Percentiles rank a stretch among this genome's conserved stretches.
Conservation (phyloP, 2,797 vertebrate genomes). For the Eulemur albifrons region DNA sequence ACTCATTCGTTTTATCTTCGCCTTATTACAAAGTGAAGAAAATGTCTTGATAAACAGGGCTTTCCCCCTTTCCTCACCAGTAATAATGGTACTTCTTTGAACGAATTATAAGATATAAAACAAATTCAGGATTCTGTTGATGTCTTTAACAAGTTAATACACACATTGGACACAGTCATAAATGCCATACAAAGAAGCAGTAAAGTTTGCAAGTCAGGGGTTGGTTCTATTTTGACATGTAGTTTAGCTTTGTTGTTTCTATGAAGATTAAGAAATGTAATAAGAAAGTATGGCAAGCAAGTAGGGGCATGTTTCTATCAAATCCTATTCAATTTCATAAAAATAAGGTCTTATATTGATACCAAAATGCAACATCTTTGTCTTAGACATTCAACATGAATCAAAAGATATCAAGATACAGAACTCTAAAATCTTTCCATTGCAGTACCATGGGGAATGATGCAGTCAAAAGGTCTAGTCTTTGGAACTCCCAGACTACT, state of each 20-base stretch:
- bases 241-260: not conserved
- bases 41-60: not conserved
- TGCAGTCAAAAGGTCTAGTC: not conserved
- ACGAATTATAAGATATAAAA: not conserved
- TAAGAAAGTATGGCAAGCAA: not conserved
- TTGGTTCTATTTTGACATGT: not conserved
- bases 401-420: not conserved
- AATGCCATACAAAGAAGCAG: not conserved
- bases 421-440: not conserved
- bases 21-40: not conserved
- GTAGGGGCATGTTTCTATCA: not conserved
- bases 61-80: not conserved
- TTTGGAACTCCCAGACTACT: not conserved
- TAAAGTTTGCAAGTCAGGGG: not conserved
- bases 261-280: not conserved
- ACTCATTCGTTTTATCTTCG: not conserved
- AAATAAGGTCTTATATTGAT: not conserved
- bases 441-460: not conserved
- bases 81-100: not conserved
- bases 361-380: not conserved
- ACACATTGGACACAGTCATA: not conserved
- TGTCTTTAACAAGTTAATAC: not conserved
- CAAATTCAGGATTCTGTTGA: not conserved
- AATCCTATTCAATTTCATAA: not conserved
- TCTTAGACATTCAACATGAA: not conserved